A percentile compares a stretch with the other conserved stretches of the same genome.
phyloP scores from a whole-genome alignment of 2,113 vertebrate species.

The Apus apus region DNA sequence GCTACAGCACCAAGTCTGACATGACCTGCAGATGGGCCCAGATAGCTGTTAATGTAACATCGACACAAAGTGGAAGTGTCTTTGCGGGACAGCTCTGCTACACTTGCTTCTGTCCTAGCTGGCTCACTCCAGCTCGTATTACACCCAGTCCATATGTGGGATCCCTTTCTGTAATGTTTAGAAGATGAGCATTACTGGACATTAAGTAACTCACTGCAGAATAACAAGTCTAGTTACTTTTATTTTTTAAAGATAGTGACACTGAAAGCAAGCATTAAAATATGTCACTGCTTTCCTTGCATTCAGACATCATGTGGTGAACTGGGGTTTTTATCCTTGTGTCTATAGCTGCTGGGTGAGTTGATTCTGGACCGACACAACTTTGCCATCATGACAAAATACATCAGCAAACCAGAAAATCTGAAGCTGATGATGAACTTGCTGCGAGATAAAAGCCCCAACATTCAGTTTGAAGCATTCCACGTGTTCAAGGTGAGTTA shows the following conservation, averaged over 20 bases:
- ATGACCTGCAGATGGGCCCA: neutral
- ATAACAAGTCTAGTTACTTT: neutral
- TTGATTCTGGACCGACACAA: conserved; percentile 95
- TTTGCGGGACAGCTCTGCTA: neutral
- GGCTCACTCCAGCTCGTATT: neutral
- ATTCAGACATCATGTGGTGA: neutral
- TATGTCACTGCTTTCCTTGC: neutral
- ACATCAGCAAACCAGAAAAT: conserved; percentile 97
- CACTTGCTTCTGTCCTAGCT: neutral
- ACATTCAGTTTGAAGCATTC: conserved; percentile 98
- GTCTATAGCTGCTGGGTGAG: conserved; percentile 88
- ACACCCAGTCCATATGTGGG: neutral
- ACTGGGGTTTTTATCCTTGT: neutral
- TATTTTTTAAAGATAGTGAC: neutral
- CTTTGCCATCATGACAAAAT: conserved; percentile 95
- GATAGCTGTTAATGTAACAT: neutral
- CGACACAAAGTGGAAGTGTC: neutral
- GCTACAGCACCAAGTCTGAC: neutral
- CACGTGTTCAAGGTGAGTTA: conserved; percentile 94
- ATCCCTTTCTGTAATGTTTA: neutral
- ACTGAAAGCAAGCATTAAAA: neutral
- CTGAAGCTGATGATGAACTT: conserved; percentile 98
- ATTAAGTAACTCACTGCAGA: neutral
- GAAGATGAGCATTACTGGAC: neutral
- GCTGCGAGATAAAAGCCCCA: conserved; percentile 94